These are phyloP conservation scores for Sebastes schlegelii DNA, from an alignment of 2,113 vertebrate species.

Conservation along the genomic window DNA sequence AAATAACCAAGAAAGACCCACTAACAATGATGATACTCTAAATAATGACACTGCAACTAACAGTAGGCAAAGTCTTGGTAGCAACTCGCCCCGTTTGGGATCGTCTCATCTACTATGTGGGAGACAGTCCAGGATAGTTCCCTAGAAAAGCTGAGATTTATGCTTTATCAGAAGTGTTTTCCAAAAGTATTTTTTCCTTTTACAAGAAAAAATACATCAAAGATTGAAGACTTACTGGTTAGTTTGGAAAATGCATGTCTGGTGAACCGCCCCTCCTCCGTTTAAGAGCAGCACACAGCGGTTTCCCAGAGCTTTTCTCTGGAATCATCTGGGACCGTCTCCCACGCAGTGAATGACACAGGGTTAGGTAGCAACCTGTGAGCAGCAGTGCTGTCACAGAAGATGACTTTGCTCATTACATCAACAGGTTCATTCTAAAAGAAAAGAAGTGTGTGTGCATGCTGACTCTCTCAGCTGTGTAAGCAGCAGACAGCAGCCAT, in stretches of 20 bases:
- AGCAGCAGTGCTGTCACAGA: neutral
- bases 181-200: too few relatives aligned
- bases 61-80: neutral
- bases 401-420: conserved; percentile 8
- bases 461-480: conserved; percentile 32
- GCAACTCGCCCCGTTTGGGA: neutral
- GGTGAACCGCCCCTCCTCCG: neutral
- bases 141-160: neutral
- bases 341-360: neutral
- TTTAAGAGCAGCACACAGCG: neutral
- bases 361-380: conserved; percentile 4
- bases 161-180: neutral
- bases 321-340: neutral
- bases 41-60: neutral
- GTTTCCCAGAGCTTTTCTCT: neutral
- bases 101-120: neutral
- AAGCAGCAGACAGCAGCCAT: conserved; percentile 29
- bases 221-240: too few relatives aligned
- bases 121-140: too few relatives aligned
- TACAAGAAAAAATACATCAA: too few relatives aligned
- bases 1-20: neutral
- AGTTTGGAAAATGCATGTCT: too few relatives aligned
- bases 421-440: neutral
- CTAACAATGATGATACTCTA: neutral
- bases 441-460: neutral